phyloP scores from a whole-genome alignment of 2,888 invertebrate genomes.

The Empis stercorea region DNA sequence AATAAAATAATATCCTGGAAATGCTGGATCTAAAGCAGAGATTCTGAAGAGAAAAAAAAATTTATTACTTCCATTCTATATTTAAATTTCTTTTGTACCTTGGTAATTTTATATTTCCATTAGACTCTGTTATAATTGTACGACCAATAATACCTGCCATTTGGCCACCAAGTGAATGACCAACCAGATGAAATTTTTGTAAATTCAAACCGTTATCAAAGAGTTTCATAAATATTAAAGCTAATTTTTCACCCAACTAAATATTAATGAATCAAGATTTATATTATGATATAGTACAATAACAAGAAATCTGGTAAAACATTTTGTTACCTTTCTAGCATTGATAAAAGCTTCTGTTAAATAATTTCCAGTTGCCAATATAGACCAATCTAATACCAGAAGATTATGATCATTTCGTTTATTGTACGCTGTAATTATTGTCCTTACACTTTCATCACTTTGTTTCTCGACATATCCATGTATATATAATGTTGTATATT shows the following conservation, averaged over 20 bases:
- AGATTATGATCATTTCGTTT: slow-evolving; percentile 13
- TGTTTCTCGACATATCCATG: slow-evolving; percentile 42
- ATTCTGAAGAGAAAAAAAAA: slow-evolving; percentile 10
- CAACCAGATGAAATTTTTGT: slow-evolving; percentile 14
- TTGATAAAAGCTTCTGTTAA: slow-evolving; percentile 12
- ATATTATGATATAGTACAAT: too few species aligned
- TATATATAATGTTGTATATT: slow-evolving; percentile 38
- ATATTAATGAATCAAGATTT: too few species aligned
- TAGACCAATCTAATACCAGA: slow-evolving; percentile 13
- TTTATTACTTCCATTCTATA: neutral
- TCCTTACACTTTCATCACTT: slow-evolving; percentile 38
- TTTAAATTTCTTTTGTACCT: slow-evolving; percentile 6
- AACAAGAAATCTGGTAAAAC: too few species aligned
- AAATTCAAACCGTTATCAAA: slow-evolving; percentile 13
- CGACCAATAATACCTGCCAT: slow-evolving; percentile 12
- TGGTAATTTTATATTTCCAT: slow-evolving; percentile 8
- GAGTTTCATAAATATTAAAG: slow-evolving; percentile 4
- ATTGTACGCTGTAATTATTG: slow-evolving; percentile 13
- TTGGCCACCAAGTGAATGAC: slow-evolving; percentile 17
- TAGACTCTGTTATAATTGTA: slow-evolving; percentile 9
- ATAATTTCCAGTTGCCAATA: slow-evolving; percentile 14
- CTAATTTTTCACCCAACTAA: slow-evolving; percentile 1
- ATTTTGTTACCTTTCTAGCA: slow-evolving; percentile 10
- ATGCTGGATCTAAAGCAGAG: slow-evolving; percentile 16
- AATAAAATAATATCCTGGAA: slow-evolving; percentile 13